These are phyloP conservation scores for Teinopalpus imperialis DNA, from an alignment of 2,888 invertebrate species.

Conservation along the genomic window DNA sequence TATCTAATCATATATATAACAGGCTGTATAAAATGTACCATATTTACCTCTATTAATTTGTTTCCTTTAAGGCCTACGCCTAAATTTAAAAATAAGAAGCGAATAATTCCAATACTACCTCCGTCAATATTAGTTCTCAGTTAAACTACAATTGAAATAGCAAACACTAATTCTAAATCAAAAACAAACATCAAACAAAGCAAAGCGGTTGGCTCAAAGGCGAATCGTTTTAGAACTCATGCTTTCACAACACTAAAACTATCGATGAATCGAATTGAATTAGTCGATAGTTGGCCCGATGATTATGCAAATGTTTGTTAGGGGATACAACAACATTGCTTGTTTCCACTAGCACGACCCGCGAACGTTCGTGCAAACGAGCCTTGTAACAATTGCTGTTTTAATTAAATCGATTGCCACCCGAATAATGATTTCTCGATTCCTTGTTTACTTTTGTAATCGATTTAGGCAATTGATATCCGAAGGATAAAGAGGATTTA, in stretches of 20 bases:
- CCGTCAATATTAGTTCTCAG: not conserved
- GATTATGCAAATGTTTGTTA: conserved; percentile 26
- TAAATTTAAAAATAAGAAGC: no score
- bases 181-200: conserved; percentile 4
- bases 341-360: conserved; percentile 8
- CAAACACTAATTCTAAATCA: not conserved
- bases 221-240: conserved; percentile 9
- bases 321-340: conserved; percentile 6
- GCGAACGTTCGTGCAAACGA: conserved; percentile 10
- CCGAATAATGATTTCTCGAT: conserved; percentile 13
- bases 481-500: not conserved
- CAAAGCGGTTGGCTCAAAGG: not conserved
- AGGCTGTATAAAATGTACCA: no score
- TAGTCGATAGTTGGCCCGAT: conserved; percentile 11
- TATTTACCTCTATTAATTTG: no score
- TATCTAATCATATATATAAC: no score
- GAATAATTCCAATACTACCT: no score
- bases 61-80: no score
- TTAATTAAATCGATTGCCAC: conserved; percentile 20
- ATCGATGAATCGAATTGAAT: conserved; percentile 11
- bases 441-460: conserved; percentile 9
- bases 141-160: not conserved
- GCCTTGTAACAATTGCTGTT: conserved; percentile 10
- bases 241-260: conserved; percentile 7
- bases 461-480: not conserved